Percentiles rank a stretch among this genome's conserved stretches.
Conservation (phyloP, 2,888 invertebrate species). For the Laspeyria flexula region DNA sequence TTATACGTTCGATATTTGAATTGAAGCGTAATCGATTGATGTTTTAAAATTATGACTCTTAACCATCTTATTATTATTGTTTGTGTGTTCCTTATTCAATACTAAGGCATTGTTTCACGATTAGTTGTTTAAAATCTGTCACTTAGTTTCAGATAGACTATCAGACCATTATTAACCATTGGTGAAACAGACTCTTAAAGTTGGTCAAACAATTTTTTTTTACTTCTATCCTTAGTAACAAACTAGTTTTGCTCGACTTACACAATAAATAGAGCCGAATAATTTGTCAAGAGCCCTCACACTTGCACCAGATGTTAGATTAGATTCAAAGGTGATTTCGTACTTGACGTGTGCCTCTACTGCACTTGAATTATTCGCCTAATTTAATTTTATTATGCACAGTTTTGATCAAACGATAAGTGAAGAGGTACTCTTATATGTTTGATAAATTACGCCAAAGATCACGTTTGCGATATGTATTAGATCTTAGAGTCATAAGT, state of each 20-base stretch:
- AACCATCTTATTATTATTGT: constrained; percentile 1
- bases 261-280: constrained; percentile 32
- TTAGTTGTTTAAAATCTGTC: too few relatives aligned
- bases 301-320: constrained; percentile 64
- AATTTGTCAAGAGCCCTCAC: constrained; percentile 49
- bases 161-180: too few relatives aligned
- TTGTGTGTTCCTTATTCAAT: not conserved
- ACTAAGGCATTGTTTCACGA: not conserved
- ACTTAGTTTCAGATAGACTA: too few relatives aligned
- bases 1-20: constrained; percentile 74
- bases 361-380: constrained; percentile 73
- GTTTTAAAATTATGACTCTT: constrained; percentile 34
- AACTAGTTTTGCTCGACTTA: constrained; percentile 4
- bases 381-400: constrained; percentile 70
- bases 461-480: not conserved
- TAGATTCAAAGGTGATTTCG: constrained; percentile 67
- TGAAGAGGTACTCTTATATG: constrained; percentile 58
- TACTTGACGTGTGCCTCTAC: constrained; percentile 69
- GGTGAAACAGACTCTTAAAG: too few relatives aligned
- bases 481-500: not conserved
- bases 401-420: constrained; percentile 68
- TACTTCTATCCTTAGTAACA: too few relatives aligned
- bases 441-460: constrained; percentile 20
- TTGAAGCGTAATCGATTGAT: constrained; percentile 72
- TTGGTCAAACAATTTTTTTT: too few relatives aligned